These are phyloP conservation scores for Paradoxurus hermaphroditus DNA, from an alignment of 2,113 vertebrate species.

Conservation along the genomic window DNA sequence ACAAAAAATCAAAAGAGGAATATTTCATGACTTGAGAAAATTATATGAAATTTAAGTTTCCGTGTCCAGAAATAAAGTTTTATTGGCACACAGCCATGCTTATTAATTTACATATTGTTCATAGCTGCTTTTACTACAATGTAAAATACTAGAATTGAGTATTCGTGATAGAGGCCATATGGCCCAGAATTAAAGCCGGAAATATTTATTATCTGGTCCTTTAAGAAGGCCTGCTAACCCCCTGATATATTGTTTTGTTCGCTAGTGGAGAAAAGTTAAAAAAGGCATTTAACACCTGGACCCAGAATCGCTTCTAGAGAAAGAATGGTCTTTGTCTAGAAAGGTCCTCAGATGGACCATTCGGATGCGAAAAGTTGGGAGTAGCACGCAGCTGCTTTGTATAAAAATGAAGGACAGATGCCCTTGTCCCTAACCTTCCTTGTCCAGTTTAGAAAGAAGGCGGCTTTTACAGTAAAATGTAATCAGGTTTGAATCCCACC, in stretches of 20 bases:
- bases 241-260: background rate
- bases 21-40: conserved; percentile 46
- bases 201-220: conserved; percentile 35
- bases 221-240: background rate
- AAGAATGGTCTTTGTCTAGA: conserved; percentile 2
- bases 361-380: background rate
- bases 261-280: background rate
- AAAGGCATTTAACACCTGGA: background rate
- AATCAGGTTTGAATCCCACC: background rate
- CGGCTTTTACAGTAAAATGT: background rate
- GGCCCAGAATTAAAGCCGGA: conserved; percentile 36
- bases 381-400: background rate
- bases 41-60: conserved; percentile 49
- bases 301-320: background rate
- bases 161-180: conserved; percentile 36
- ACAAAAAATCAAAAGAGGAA: conserved; percentile 16
- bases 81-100: conserved; percentile 62
- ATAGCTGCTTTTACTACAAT: conserved; percentile 2
- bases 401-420: background rate
- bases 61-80: conserved; percentile 69
- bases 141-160: conserved; percentile 22
- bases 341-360: background rate
- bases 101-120: conserved; percentile 49
- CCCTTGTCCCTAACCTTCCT: background rate
- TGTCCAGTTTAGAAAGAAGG: background rate